Conservation (phyloP, 1,140 invertebrate species). For the Neuroterus valhalla region DNA sequence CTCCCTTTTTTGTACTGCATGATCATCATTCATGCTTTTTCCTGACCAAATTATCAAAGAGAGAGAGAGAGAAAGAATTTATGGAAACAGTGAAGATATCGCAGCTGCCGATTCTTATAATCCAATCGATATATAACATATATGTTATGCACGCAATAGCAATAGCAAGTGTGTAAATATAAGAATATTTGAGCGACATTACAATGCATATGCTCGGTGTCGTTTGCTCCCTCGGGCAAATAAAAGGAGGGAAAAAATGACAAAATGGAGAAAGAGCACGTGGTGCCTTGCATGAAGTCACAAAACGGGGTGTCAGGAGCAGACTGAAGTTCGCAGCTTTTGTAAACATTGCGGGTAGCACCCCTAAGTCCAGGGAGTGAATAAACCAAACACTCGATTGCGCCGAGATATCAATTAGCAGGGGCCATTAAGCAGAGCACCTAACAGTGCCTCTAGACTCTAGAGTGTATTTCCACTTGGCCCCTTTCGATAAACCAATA, state of each 20-base stretch:
- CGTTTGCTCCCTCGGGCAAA: constrained; percentile 29
- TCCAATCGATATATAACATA: not conserved
- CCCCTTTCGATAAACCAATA: constrained; percentile 2
- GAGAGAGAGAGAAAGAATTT: not conserved
- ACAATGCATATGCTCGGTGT: constrained; percentile 42
- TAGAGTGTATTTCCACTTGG: constrained; percentile 9
- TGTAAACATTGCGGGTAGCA: constrained; percentile 62
- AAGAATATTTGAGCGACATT: constrained; percentile 9
- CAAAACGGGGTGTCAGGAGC: constrained; percentile 60
- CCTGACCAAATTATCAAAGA: not conserved
- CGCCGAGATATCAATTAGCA: constrained; percentile 72
- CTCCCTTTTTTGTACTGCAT: no score
- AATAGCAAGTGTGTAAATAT: constrained; percentile 22
- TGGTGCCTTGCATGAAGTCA: not conserved
- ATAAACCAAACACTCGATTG: constrained; percentile 74
- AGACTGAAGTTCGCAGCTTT: constrained; percentile 68
- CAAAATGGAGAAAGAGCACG: not conserved
- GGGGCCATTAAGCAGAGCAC: constrained; percentile 49
- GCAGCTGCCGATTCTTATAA: not conserved
- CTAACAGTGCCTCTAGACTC: not conserved
- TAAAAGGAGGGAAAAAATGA: constrained; percentile 39
- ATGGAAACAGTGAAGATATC: not conserved
- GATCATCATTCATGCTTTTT: not conserved
- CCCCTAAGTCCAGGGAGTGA: constrained; percentile 44
- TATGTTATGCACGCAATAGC: not conserved